Evolutionary conservation across 2,113 vertebrate genomes (phyloP), one percentile per base, ranked within the genome.

Genomic region (Microtus richardsoni): DNA sequence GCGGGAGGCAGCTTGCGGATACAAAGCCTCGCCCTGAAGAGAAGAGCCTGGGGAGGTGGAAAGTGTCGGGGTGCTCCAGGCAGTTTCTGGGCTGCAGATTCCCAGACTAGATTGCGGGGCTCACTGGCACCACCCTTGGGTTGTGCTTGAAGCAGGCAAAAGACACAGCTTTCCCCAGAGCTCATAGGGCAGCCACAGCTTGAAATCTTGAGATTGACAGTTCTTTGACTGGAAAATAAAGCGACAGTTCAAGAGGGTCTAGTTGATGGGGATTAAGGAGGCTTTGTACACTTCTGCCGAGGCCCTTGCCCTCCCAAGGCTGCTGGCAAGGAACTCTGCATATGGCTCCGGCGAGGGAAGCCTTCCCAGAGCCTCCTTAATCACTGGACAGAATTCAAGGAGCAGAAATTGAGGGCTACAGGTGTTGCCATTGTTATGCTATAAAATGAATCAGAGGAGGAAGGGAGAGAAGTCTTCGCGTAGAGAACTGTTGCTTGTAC

Each of bases 351-450:
- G 95, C 96, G 97, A 98, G 93, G 70, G 79, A 87, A 62, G 91
- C 97, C 95, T 87, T 96, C 97, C 85, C 94, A 92, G 93, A 95
- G 86, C 97, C 92, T 95, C 95, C 96, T 97, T 96, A 95, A 92
- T 83, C 94, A 93, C 95, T 97, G 97, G 97, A 87, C 96, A 49
- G 94, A 89, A 98, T 97, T 95, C 97, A 97, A 94, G 96, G 97
- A 92, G 77, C 97, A 91, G 92, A 95, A 89, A 96, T 86, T 24
- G 93, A 95, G 30, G 54, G 97, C 94, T 97, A 98, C 97, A 97
- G 96, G 97, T 97, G 97, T 96, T 97, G 95, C 92, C 93, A 97
- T 97, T 98, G 97, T 98, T 95, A 96, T 91, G 97, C 28, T 88
- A n/a, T 78, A 82, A 93, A 96, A 96, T 41, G 93, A 79, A 28